Conservation (phyloP, 1,140 invertebrate genomes). For the Heterodera schachtii region DNA sequence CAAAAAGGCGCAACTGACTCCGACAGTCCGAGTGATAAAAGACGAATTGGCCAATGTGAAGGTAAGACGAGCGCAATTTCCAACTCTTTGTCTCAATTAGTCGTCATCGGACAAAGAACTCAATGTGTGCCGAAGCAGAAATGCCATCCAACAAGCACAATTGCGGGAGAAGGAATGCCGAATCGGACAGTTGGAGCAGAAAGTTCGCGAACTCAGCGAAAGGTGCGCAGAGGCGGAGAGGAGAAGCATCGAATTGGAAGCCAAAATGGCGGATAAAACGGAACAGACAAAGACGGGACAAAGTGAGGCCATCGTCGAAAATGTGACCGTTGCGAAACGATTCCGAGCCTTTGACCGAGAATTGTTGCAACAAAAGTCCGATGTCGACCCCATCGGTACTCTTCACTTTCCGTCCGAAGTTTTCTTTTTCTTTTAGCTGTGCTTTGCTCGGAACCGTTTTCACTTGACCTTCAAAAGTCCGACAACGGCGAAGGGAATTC, state of each 20-base stretch:
- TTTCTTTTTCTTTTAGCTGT: no score
- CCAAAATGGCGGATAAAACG: conserved; percentile 22
- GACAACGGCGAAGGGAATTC: neutral
- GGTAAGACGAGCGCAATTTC: conserved; percentile 22
- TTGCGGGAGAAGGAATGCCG: conserved; percentile 41
- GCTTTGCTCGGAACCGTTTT: no score
- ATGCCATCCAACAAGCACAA: conserved; percentile 25
- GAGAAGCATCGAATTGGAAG: conserved; percentile 35
- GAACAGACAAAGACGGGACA: conserved; percentile 11
- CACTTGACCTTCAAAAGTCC: neutral
- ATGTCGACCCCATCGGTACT: neutral
- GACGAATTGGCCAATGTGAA: conserved; percentile 47
- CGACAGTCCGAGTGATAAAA: conserved; percentile 37
- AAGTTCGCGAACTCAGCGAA: conserved; percentile 46
- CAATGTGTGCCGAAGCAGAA: conserved; percentile 20
- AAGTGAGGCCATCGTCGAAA: neutral
- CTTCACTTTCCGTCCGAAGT: no score
- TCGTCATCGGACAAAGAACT: conserved; percentile 42
- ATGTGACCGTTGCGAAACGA: neutral
- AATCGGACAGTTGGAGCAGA: conserved; percentile 39
- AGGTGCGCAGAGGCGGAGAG: conserved; percentile 34
- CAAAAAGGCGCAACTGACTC: conserved; percentile 50
- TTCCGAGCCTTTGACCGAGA: neutral
- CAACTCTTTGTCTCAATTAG: conserved; percentile 2
- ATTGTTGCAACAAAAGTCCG: neutral